Percentiles rank a stretch among this genome's conserved stretches.
phyloP scores from a whole-genome alignment of 2,797 vertebrate genomes.

The Parambassis ranga region DNA sequence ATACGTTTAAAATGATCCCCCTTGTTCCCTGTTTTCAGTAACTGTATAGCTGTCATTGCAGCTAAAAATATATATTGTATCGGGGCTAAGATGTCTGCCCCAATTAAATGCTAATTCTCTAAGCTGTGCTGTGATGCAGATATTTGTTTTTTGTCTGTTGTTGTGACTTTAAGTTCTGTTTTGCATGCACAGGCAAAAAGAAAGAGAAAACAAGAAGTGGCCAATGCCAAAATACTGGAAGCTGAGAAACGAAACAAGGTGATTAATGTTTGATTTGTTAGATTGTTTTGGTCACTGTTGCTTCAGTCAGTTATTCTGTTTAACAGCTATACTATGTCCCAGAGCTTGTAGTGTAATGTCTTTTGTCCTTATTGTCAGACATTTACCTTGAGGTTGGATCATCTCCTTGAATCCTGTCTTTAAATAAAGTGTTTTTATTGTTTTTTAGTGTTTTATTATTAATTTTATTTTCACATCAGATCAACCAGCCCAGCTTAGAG shows the following conservation, averaged over 20 bases:
- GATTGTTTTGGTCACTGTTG: background rate
- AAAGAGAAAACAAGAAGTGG: constrained; percentile 95
- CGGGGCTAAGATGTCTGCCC: no score
- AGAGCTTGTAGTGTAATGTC: background rate
- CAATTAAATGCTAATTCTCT: no score
- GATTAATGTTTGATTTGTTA: constrained; percentile 28
- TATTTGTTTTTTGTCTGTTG: no score
- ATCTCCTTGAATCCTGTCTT: background rate
- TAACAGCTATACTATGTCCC: background rate
- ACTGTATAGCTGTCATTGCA: no score
- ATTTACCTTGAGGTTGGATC: background rate
- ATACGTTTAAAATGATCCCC: no score
- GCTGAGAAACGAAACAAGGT: constrained; percentile 96
- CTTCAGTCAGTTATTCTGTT: background rate
- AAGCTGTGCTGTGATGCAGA: no score
- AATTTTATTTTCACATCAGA: constrained; percentile 2
- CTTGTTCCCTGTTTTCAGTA: no score
- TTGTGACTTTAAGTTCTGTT: constrained; percentile 81
- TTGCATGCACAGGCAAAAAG: constrained; percentile 90
- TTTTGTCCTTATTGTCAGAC: constrained; percentile 4
- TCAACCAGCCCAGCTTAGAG: background rate
- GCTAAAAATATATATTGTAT: no score
- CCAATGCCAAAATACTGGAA: constrained; percentile 95
- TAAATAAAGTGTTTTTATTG: no score
- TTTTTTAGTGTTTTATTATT: no score